Conservation (phyloP, 2,113 vertebrate species). For the Stigmatopora nigra region DNA sequence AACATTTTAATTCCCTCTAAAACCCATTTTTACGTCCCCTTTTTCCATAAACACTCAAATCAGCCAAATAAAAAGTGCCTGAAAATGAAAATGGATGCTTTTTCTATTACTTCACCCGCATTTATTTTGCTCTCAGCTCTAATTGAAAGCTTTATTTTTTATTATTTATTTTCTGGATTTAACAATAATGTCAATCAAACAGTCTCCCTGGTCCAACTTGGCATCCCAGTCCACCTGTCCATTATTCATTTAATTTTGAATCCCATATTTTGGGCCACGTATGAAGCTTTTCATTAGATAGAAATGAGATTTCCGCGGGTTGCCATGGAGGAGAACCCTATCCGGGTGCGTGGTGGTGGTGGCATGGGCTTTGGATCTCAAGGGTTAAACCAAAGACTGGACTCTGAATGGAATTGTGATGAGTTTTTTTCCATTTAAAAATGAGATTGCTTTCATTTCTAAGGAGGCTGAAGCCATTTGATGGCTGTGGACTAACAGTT, state of each 20-base stretch:
- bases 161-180: neutral
- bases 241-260: constrained; percentile 43
- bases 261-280: constrained; percentile 35
- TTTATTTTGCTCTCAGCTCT: neutral
- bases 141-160: constrained; percentile 5
- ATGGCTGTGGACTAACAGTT: constrained; percentile 15
- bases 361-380: constrained; percentile 40
- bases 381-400: constrained; percentile 57
- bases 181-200: constrained; percentile 10
- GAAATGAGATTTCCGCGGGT: constrained; percentile 50
- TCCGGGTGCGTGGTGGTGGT: constrained; percentile 37
- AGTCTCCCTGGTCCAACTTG: constrained; percentile 8
- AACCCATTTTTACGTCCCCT: neutral
- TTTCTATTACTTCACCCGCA: neutral
- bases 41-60: neutral
- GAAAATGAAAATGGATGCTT: neutral
- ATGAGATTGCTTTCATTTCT: constrained; percentile 49
- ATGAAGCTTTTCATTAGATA: constrained; percentile 52
- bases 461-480: constrained; percentile 35
- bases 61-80: neutral
- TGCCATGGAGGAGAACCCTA: constrained; percentile 42
- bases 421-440: constrained; percentile 38
- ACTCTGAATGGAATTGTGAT: constrained; percentile 33
- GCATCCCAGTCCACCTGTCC: constrained; percentile 27
- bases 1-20: neutral